A percentile compares a stretch with the other conserved stretches of the same genome.
These are phyloP conservation scores for Bufotes viridis DNA, from an alignment of 2,797 vertebrate genomes.

Conservation along the genomic window DNA sequence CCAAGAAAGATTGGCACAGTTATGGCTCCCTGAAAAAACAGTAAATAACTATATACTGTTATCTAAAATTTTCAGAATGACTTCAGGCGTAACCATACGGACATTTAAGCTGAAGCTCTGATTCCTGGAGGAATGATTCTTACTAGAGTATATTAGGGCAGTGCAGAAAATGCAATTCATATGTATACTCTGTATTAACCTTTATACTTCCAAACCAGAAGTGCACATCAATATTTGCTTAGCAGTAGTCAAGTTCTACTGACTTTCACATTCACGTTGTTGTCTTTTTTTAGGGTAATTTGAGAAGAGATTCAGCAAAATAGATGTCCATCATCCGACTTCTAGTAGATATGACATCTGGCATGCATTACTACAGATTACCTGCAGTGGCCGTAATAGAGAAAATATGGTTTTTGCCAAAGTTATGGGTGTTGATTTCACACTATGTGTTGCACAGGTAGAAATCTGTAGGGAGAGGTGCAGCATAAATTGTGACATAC, in stretches of 20 bases:
- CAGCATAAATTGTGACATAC: too few species aligned
- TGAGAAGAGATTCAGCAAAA: too few species aligned
- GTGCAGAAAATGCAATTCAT: neutral
- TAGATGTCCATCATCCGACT: too few species aligned
- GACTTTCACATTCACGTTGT: neutral
- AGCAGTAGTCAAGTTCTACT: neutral
- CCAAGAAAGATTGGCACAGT: neutral
- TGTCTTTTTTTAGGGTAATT: too few species aligned
- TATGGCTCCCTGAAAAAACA: neutral
- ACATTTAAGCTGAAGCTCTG: neutral
- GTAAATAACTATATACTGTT: neutral
- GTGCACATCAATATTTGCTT: neutral
- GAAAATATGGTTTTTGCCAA: too few species aligned
- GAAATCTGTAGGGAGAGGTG: too few species aligned
- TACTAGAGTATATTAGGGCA: neutral
- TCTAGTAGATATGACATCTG: too few species aligned
- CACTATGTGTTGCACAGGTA: too few species aligned
- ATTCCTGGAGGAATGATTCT: neutral
- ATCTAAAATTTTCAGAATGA: neutral
- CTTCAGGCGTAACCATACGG: neutral
- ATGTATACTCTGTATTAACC: too few species aligned
- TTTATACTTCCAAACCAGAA: neutral
- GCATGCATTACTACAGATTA: too few species aligned
- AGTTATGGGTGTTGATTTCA: too few species aligned
- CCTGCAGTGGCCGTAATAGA: too few species aligned